phyloP scores from a whole-genome alignment of 2,113 vertebrate genomes.

The Amia ocellicauda region DNA sequence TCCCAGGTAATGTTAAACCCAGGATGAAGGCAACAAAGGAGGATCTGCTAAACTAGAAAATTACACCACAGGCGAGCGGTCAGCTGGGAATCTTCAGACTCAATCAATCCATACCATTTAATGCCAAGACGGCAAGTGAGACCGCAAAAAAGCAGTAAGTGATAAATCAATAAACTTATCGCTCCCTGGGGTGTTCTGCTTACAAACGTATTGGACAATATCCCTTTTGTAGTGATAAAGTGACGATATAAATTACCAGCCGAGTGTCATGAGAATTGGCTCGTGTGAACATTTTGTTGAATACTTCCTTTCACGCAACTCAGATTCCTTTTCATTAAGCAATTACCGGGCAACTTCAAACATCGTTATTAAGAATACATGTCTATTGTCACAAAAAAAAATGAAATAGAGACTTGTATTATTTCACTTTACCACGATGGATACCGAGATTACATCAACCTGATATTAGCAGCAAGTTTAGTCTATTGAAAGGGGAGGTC shows the following conservation, averaged over 20 bases:
- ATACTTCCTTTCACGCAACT: background rate
- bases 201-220: conserved; percentile 64
- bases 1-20: conserved; percentile 70
- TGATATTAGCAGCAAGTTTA: no score
- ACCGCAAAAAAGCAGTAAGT: conserved; percentile 63
- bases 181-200: conserved; percentile 74
- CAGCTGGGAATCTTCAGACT: conserved; percentile 65
- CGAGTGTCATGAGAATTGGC: conserved; percentile 48
- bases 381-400: background rate
- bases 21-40: conserved; percentile 78
- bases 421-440: background rate
- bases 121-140: conserved; percentile 57
- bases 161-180: conserved; percentile 84
- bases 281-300: conserved; percentile 30
- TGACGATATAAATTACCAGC: conserved; percentile 68
- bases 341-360: background rate
- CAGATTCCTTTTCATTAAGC: background rate
- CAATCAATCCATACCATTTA: conserved; percentile 67
- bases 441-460: no score
- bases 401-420: background rate
- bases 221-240: conserved; percentile 71
- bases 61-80: conserved; percentile 60
- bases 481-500: no score
- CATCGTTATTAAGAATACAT: background rate
- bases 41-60: conserved; percentile 69